These are phyloP conservation scores for Oppia nitens DNA, from an alignment of 1,140 invertebrate species.

Conservation along the genomic window DNA sequence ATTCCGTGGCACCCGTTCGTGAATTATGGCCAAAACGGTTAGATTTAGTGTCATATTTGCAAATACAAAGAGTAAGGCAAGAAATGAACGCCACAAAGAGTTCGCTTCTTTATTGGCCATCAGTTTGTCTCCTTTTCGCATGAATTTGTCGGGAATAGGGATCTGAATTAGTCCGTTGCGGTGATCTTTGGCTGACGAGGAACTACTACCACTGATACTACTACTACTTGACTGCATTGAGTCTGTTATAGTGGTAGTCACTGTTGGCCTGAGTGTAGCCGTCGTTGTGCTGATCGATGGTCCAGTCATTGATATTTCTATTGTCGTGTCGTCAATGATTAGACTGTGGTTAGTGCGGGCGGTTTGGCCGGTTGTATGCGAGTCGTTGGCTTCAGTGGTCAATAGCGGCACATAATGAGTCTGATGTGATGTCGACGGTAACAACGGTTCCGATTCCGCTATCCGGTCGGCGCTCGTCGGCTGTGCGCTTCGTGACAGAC, in stretches of 20 bases:
- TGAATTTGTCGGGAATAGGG: background rate
- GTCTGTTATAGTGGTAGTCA: background rate
- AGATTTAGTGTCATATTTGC: slow-evolving; percentile 30
- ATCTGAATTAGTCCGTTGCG: background rate
- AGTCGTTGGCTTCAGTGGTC: no score
- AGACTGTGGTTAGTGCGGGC: no score
- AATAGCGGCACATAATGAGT: background rate
- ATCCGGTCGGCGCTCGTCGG: background rate
- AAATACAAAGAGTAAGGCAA: slow-evolving; percentile 33
- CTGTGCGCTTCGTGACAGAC: background rate
- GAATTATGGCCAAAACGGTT: slow-evolving; percentile 54
- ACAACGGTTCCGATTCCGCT: background rate
- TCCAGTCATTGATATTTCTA: background rate
- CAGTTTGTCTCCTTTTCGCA: background rate
- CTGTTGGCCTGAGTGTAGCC: background rate
- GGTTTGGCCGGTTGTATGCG: no score
- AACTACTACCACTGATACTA: no score
- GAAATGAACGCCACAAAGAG: background rate
- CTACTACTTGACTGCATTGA: background rate
- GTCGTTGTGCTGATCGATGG: background rate
- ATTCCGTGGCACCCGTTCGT: slow-evolving; percentile 61
- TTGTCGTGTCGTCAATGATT: background rate
- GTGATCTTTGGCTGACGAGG: background rate
- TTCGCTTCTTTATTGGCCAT: background rate
- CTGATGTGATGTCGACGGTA: background rate